phyloP scores from a whole-genome alignment of 1,140 invertebrate genomes.

The Drosophila triauraria region DNA sequence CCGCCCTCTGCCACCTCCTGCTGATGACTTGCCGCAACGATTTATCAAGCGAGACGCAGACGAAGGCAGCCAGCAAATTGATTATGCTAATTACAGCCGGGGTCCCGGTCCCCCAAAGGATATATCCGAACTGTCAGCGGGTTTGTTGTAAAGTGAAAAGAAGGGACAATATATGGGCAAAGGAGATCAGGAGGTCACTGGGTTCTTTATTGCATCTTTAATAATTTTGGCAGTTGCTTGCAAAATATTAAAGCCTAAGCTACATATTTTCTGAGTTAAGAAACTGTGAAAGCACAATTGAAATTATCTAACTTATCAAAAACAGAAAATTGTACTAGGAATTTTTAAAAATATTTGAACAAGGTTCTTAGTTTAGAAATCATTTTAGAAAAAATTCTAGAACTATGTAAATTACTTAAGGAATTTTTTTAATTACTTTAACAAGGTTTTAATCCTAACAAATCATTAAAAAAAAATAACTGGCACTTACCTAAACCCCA shows the following conservation, averaged over 20 bases:
- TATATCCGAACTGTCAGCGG: conserved; percentile 36
- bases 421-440: neutral
- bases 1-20: conserved; percentile 18
- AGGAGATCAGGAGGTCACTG: conserved; percentile 6
- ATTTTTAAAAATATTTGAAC: too few species aligned
- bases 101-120: conserved; percentile 5
- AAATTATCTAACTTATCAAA: too few species aligned
- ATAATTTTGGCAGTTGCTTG: too few species aligned
- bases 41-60: conserved; percentile 75
- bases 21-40: conserved; percentile 76
- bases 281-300: too few species aligned
- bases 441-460: neutral
- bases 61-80: conserved; percentile 69
- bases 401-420: neutral
- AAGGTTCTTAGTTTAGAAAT: too few species aligned
- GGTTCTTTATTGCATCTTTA: neutral
- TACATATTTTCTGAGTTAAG: too few species aligned
- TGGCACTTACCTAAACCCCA: neutral
- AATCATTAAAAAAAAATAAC: too few species aligned
- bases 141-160: conserved; percentile 26
- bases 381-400: too few species aligned
- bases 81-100: conserved; percentile 72
- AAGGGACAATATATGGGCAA: neutral
- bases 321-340: too few species aligned
- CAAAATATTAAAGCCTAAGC: neutral